These are phyloP conservation scores for Euura saliciscinereae DNA, from an alignment of 1,140 invertebrate species.

Conservation along the genomic window DNA sequence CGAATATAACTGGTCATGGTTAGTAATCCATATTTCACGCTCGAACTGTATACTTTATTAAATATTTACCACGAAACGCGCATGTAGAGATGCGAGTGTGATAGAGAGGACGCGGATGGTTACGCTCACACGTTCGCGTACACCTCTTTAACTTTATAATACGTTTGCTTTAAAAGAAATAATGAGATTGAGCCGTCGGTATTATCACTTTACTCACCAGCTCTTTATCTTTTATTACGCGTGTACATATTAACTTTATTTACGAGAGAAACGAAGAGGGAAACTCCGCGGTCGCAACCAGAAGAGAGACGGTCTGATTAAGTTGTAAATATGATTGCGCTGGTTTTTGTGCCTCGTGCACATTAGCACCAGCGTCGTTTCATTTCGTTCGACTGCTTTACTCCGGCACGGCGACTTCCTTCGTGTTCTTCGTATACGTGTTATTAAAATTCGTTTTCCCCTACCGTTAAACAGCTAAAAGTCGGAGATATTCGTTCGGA, in stretches of 20 bases:
- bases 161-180: not conserved
- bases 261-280: conserved; percentile 2
- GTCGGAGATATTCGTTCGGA: not conserved
- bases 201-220: not conserved
- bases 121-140: too few species aligned
- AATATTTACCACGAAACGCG: not conserved
- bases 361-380: not conserved
- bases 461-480: not conserved
- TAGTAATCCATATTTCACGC: not conserved
- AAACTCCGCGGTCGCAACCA: not conserved
- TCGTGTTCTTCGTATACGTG: not conserved
- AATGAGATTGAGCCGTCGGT: not conserved
- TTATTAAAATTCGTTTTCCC: not conserved
- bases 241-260: conserved; percentile 3
- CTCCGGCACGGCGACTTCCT: not conserved
- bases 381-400: not conserved
- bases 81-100: too few species aligned
- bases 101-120: too few species aligned
- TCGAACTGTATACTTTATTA: not conserved
- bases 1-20: not conserved
- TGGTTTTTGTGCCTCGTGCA: not conserved
- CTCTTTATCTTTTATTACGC: not conserved
- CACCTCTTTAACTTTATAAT: too few species aligned
- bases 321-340: conserved; percentile 7
- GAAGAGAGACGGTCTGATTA: not conserved